Conservation (phyloP, 2,797 vertebrate species). For the Chelidonichthys spinosus region DNA sequence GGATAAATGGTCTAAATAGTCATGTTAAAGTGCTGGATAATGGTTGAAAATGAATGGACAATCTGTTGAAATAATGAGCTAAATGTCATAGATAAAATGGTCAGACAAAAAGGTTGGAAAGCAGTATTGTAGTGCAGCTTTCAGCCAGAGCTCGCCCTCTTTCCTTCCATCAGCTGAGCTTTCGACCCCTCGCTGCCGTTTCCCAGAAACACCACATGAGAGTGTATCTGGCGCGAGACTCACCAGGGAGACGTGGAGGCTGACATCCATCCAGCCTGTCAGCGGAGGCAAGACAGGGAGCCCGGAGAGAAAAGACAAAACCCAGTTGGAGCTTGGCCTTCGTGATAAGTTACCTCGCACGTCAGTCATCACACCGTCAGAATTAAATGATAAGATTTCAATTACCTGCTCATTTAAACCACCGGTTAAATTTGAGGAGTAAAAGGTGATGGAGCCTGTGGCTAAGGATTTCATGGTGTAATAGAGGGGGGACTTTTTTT, state of each 20-base stretch:
- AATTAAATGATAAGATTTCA: constrained; percentile 81
- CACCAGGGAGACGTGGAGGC: constrained; percentile 40
- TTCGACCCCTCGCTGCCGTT: constrained; percentile 42
- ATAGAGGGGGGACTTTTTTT: constrained; percentile 40
- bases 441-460: constrained; percentile 38
- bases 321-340: constrained; percentile 47
- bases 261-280: constrained; percentile 53
- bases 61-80: not conserved
- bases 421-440: constrained; percentile 53
- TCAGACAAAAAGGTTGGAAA: not conserved
- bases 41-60: not conserved
- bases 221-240: constrained; percentile 39
- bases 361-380: constrained; percentile 61
- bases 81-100: not conserved
- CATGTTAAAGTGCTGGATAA: not conserved
- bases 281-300: constrained; percentile 39
- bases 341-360: constrained; percentile 58
- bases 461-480: constrained; percentile 46
- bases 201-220: constrained; percentile 46
- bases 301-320: constrained; percentile 50
- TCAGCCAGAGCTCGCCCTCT: not conserved
- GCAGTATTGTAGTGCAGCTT: not conserved
- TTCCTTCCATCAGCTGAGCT: constrained; percentile 26
- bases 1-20: not conserved
- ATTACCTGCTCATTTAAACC: constrained; percentile 74